Conservation (phyloP, 23 tunicate genomes). For the Halocynthia aurantium region DNA sequence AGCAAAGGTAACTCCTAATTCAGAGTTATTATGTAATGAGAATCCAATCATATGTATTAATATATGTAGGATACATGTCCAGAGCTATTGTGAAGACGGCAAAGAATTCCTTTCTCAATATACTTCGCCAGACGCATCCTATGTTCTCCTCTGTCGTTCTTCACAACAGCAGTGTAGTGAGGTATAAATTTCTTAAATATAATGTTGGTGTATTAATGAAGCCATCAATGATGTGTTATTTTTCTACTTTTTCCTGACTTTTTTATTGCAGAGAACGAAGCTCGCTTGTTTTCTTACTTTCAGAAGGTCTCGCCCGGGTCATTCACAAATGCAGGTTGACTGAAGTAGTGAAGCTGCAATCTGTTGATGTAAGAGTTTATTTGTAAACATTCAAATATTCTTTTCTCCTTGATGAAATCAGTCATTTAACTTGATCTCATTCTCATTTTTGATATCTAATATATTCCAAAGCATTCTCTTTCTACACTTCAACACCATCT, state of each 20-base stretch:
- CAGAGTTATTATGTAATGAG: neutral
- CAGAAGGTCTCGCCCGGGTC: conserved; percentile 50
- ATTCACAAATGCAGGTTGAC: conserved; percentile 22
- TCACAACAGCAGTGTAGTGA: conserved; percentile 10
- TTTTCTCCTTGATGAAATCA: neutral
- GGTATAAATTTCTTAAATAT: conserved; percentile 9
- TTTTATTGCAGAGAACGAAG: conserved; percentile 38
- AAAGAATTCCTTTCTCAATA: conserved; percentile 55
- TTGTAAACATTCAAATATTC: neutral
- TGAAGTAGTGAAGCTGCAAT: conserved; percentile 36
- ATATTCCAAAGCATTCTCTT: conserved; percentile 37
- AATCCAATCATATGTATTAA: neutral
- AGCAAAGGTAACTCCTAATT: conserved; percentile 29
- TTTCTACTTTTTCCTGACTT: neutral
- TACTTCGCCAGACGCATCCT: conserved; percentile 39
- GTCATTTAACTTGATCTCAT: neutral
- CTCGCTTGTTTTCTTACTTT: conserved; percentile 40
- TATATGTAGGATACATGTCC: conserved; percentile 68
- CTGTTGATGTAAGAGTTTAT: conserved; percentile 49
- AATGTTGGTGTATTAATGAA: too few relatives aligned
- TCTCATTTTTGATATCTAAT: neutral
- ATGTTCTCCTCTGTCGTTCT: conserved; percentile 27
- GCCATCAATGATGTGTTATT: too few relatives aligned
- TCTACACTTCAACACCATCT: conserved; percentile 62
- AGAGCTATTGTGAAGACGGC: conserved; percentile 74